phyloP scores from a whole-genome alignment of 1,140 invertebrate species.

The Apis laboriosa region DNA sequence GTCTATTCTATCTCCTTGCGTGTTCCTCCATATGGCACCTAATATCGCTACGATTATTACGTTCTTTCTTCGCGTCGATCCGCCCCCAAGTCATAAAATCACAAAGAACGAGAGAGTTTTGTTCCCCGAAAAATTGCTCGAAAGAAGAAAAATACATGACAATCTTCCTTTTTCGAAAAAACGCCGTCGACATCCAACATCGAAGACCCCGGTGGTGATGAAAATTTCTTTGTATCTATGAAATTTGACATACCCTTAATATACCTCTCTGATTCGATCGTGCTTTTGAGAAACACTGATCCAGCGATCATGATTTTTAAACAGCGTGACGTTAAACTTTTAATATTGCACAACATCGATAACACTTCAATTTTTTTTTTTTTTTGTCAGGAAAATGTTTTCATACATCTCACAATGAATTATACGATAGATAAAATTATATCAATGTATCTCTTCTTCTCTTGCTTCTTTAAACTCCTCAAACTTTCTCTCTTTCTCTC shows the following conservation, averaged over 20 bases:
- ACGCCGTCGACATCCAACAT: neutral
- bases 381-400: constrained; percentile 29
- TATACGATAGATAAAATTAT: constrained; percentile 45
- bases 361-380: constrained; percentile 54
- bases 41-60: constrained; percentile 8
- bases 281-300: constrained; percentile 74
- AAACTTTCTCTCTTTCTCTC: neutral
- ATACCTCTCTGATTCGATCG: neutral
- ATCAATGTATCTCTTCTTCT: constrained; percentile 1
- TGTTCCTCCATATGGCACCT: constrained; percentile 23
- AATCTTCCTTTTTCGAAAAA: neutral
- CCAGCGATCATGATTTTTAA: constrained; percentile 54
- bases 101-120: constrained; percentile 44
- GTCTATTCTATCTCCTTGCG: no score
- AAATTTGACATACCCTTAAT: neutral
- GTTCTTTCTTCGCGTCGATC: constrained; percentile 26
- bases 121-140: neutral
- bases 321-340: constrained; percentile 64
- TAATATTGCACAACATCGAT: constrained; percentile 70
- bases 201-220: constrained; percentile 26
- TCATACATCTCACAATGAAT: constrained; percentile 45
- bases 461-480: neutral
- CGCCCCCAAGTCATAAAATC: constrained; percentile 5
- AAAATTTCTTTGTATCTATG: neutral
- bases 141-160: neutral